Conservation (phyloP, 2,888 invertebrate genomes). For the Ellobium chinense region DNA sequence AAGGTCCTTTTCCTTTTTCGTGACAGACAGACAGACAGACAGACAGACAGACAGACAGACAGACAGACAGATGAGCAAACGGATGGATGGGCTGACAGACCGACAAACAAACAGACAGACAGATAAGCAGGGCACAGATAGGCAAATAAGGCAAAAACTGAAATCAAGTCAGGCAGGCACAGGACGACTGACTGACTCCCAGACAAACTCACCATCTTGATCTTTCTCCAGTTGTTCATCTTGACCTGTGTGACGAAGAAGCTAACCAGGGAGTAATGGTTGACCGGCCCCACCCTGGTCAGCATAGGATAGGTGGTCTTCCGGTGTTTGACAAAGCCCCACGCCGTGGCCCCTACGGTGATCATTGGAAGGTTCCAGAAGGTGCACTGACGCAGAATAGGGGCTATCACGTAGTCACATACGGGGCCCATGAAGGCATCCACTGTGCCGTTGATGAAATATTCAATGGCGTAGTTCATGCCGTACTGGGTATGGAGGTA, state of each 20-base stretch:
- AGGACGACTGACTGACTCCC: too few relatives aligned
- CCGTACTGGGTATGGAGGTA: constrained; percentile 48
- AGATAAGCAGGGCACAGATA: too few relatives aligned
- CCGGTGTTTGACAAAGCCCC: constrained; percentile 68
- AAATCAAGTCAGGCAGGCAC: too few relatives aligned
- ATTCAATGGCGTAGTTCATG: constrained; percentile 69
- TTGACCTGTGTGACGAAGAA: constrained; percentile 54
- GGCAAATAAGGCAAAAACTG: too few relatives aligned
- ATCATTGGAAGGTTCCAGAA: constrained; percentile 93
- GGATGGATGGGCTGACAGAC: too few relatives aligned
- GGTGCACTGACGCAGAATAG: constrained; percentile 86
- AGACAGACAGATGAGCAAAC: too few relatives aligned
- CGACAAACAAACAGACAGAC: too few relatives aligned
- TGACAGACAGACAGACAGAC: too few relatives aligned
- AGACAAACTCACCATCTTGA: constrained; percentile 82
- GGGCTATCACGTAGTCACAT: constrained; percentile 86
- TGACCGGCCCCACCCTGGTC: constrained; percentile 80
- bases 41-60: too few relatives aligned
- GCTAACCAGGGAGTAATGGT: constrained; percentile 63
- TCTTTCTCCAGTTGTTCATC: constrained; percentile 55
- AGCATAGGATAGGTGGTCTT: constrained; percentile 85
- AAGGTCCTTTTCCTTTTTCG: too few relatives aligned
- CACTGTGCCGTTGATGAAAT: constrained; percentile 62
- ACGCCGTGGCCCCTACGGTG: constrained; percentile 81
- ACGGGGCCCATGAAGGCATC: constrained; percentile 75